phyloP scores from a whole-genome alignment of 2,888 invertebrate species.

The Myopa testacea region DNA sequence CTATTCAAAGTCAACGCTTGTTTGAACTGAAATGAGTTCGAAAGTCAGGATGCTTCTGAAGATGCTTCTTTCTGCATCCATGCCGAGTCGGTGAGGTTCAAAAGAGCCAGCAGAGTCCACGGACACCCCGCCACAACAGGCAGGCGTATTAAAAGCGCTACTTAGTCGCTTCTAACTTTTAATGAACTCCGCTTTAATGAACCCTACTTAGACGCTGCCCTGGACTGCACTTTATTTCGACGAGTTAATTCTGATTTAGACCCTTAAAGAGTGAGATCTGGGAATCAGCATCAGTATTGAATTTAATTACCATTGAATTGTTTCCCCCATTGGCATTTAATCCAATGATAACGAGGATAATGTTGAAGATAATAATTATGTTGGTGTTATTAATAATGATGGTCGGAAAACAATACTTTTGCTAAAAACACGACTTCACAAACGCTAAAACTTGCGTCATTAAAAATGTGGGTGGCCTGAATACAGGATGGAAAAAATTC shows the following conservation, averaged over 20 bases:
- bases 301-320: too few species aligned
- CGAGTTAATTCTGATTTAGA: background rate
- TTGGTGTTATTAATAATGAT: too few species aligned
- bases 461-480: conserved; percentile 19
- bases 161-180: too few species aligned
- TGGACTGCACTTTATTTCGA: background rate
- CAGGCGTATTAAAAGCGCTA: too few species aligned
- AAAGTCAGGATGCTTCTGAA: background rate
- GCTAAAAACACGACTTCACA: too few species aligned
- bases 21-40: conserved; percentile 4
- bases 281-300: background rate
- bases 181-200: background rate
- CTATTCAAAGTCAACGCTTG: conserved; percentile 14
- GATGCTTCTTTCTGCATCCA: background rate
- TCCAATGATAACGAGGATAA: too few species aligned
- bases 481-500: background rate
- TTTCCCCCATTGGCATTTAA: too few species aligned
- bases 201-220: background rate
- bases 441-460: background rate
- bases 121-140: too few species aligned
- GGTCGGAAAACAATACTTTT: background rate
- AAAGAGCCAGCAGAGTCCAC: background rate
- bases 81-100: background rate
- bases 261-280: background rate
- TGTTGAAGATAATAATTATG: too few species aligned